These are phyloP conservation scores for Indicator maculatus DNA, from an alignment of 2,113 vertebrate genomes.

Conservation along the genomic window DNA sequence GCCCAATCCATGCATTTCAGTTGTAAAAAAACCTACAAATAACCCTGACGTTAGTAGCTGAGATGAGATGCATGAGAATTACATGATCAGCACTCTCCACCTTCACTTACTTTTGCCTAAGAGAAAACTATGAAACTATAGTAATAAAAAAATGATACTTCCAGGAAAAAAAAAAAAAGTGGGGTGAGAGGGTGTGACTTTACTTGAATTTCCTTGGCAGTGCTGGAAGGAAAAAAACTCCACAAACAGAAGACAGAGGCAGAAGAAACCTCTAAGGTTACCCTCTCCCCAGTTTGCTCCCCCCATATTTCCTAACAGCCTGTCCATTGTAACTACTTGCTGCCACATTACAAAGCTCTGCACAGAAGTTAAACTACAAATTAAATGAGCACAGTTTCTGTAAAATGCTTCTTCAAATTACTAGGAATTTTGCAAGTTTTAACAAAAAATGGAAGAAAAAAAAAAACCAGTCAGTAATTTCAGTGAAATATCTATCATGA, in stretches of 20 bases:
- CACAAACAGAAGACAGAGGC: neutral
- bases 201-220: neutral
- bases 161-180: neutral
- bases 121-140: neutral
- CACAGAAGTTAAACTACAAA: neutral
- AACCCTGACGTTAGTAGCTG: neutral
- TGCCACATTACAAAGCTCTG: neutral
- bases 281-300: neutral
- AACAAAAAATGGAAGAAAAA: neutral
- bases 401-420: neutral
- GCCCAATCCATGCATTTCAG: neutral
- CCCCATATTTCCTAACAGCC: neutral
- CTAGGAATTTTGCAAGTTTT: neutral
- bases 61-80: neutral
- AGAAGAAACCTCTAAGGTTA: neutral
- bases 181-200: neutral
- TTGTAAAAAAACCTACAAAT: constrained; percentile 8
- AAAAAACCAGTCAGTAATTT: neutral
- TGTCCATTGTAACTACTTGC: neutral
- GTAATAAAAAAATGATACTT: constrained; percentile 15
- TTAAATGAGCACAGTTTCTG: neutral
- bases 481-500: neutral
- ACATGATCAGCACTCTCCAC: neutral
- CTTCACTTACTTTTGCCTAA: constrained; percentile 33
- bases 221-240: neutral